phyloP scores from a whole-genome alignment of 2,113 vertebrate genomes.

The Cyanistes caeruleus region DNA sequence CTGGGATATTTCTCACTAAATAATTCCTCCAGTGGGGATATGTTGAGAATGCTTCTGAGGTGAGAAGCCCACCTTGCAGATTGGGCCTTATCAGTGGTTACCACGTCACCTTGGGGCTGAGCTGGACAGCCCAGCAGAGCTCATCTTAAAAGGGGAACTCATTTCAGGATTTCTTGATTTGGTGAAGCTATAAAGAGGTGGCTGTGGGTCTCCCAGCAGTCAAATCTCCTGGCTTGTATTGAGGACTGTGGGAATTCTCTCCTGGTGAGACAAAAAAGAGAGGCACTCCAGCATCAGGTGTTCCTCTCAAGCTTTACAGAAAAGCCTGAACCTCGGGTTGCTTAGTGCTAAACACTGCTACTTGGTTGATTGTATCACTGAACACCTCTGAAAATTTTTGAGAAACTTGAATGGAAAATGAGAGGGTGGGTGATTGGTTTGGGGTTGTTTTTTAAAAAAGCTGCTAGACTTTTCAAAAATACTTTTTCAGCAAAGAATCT shows the following conservation, averaged over 20 bases:
- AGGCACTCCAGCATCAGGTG: background rate
- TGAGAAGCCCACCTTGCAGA: background rate
- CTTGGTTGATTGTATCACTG: background rate
- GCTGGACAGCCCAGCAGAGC: background rate
- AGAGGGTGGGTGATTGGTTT: background rate
- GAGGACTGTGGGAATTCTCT: background rate
- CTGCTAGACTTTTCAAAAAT: background rate
- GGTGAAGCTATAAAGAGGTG: background rate
- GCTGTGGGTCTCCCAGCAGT: background rate
- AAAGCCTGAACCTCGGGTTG: background rate
- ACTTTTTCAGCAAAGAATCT: background rate
- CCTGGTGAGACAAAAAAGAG: background rate
- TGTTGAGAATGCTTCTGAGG: background rate
- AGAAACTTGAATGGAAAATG: background rate
- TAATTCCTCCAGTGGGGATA: background rate
- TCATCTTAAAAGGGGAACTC: background rate
- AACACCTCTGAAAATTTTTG: background rate
- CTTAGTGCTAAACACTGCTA: background rate
- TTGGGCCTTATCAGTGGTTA: background rate
- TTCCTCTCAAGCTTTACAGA: background rate
- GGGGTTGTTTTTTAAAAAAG: background rate
- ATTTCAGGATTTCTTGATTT: background rate
- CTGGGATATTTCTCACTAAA: background rate
- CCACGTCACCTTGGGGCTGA: background rate
- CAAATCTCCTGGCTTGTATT: background rate